Evolutionary conservation across 1,140 invertebrate genomes (phyloP).

Genomic region (Drosophila eugracilis): DNA sequence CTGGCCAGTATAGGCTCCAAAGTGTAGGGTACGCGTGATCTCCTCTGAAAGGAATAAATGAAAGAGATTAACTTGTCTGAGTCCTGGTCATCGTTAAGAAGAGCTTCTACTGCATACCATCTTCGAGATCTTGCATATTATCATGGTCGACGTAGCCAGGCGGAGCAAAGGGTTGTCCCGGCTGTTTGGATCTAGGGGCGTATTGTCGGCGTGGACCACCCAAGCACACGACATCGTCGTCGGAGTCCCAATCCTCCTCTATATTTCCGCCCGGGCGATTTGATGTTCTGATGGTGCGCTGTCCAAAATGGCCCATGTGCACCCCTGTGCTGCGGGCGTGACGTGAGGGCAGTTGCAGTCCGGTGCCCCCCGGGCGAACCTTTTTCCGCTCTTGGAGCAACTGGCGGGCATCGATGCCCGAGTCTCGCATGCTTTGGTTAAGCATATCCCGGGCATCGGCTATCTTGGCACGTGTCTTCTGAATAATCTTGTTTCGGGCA

Average conservation of each 20-base stretch:
- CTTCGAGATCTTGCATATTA: conserved; percentile 79
- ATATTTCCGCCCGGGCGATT: conserved; percentile 24
- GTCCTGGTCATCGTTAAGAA: neutral
- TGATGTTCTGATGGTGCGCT: conserved; percentile 54
- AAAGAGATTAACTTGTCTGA: too few species aligned
- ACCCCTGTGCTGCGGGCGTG: conserved; percentile 79
- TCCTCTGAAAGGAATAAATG: conserved; percentile 64
- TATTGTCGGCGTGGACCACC: conserved; percentile 1
- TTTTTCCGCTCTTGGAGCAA: conserved; percentile 85
- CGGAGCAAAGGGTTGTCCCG: conserved; percentile 65
- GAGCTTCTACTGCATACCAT: conserved; percentile 55
- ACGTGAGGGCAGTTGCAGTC: conserved; percentile 62
- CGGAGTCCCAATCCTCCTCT: conserved; percentile 32
- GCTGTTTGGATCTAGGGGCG: conserved; percentile 14
- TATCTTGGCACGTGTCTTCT: conserved; percentile 88
- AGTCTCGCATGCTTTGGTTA: conserved; percentile 88
- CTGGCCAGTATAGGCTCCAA: conserved; percentile 50
- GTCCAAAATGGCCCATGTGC: conserved; percentile 34
- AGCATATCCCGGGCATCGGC: conserved; percentile 89
- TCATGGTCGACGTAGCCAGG: conserved; percentile 79
- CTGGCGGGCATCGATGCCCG: conserved; percentile 87
- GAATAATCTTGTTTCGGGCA: conserved; percentile 89
- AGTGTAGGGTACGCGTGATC: conserved; percentile 50
- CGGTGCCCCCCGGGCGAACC: conserved; percentile 3
- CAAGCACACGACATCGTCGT: conserved; percentile 4